phyloP scores from a whole-genome alignment of 2,113 vertebrate genomes.

The Promerops cafer region DNA sequence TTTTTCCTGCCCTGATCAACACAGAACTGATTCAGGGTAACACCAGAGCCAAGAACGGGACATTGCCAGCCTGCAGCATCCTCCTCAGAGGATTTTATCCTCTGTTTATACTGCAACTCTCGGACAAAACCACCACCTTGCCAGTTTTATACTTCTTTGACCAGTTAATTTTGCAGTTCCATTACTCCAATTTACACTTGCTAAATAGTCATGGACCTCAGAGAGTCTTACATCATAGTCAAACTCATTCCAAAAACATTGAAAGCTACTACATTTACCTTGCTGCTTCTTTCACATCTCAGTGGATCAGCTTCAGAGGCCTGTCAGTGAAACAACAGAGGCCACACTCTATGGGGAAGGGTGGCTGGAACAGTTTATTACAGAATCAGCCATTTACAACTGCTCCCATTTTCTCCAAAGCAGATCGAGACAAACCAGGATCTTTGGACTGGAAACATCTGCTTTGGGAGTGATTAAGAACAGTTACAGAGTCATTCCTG shows the following conservation, averaged over 20 bases:
- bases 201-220: rapidly evolving
- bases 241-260: not conserved
- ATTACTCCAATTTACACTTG: not conserved
- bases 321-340: not conserved
- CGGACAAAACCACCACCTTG: not conserved
- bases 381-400: not conserved
- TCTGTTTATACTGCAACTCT: not conserved
- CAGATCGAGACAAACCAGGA: not conserved
- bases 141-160: not conserved
- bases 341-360: not conserved
- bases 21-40: not conserved
- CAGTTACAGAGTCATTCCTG: not conserved
- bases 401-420: not conserved
- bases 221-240: not conserved
- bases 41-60: not conserved
- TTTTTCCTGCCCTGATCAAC: not conserved
- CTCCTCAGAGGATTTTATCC: not conserved
- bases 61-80: not conserved
- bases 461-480: not conserved
- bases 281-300: not conserved
- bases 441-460: not conserved
- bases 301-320: not conserved
- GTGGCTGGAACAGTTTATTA: not conserved
- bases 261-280: not conserved
- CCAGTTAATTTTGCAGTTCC: not conserved